Conservation (phyloP, 2,888 invertebrate genomes). For the Pyrocoelia pectoralis region DNA sequence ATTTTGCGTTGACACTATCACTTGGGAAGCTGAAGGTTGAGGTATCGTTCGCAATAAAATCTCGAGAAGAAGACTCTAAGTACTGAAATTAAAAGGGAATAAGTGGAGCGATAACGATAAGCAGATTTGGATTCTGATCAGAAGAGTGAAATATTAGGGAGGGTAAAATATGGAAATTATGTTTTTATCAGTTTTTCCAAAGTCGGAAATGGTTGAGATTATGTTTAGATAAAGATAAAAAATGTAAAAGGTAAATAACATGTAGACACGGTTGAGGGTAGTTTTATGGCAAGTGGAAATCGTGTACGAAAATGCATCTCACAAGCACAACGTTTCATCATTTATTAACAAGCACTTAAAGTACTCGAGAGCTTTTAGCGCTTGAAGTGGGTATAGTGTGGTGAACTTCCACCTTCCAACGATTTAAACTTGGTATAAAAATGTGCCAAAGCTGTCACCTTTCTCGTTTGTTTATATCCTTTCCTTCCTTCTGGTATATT, state of each 20-base stretch:
- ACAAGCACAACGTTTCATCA: conserved; percentile 7
- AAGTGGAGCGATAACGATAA: no score
- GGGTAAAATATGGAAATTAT: no score
- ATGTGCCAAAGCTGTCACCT: background rate
- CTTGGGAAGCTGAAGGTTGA: no score
- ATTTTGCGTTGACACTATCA: no score
- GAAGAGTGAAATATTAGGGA: no score
- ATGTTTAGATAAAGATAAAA: background rate
- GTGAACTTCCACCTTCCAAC: conserved; percentile 10
- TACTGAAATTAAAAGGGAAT: no score
- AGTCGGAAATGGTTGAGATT: background rate
- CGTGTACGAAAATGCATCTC: conserved; percentile 7
- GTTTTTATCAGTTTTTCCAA: no score
- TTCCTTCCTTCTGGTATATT: background rate
- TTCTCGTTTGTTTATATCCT: background rate
- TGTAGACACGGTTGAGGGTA: background rate
- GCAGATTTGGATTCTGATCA: no score
- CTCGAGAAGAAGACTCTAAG: no score
- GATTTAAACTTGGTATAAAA: conserved; percentile 7
- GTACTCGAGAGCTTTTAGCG: conserved; percentile 35
- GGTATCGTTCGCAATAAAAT: no score
- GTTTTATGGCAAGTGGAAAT: conserved; percentile 6
- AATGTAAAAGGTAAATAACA: background rate
- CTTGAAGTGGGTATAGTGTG: conserved; percentile 19
- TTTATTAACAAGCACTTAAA: conserved; percentile 29